Evolutionary conservation across 1,140 invertebrate genomes (phyloP).

Genomic region (Drosophila triauraria): DNA sequence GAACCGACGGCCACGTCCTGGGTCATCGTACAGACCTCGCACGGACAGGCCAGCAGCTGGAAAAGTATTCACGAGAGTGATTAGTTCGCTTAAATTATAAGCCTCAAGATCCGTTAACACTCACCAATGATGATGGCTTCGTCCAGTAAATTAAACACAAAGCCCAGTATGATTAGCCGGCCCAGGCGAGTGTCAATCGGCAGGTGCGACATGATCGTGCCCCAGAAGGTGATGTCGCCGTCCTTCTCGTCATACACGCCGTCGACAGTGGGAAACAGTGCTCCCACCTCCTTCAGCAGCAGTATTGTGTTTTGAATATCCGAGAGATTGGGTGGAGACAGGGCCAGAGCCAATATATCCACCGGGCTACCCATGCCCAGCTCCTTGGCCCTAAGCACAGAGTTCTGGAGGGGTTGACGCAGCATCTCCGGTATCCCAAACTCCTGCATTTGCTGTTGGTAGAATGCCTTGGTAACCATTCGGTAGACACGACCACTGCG

Average conservation of each 20-base stretch:
- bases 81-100: neutral
- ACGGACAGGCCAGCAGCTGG: constrained; percentile 92
- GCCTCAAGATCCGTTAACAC: neutral
- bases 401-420: constrained; percentile 92
- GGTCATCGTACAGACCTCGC: constrained; percentile 90
- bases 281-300: constrained; percentile 94
- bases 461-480: constrained; percentile 91
- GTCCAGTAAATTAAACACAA: constrained; percentile 93
- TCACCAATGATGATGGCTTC: constrained; percentile 95
- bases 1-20: constrained; percentile 85
- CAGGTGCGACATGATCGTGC: constrained; percentile 92
- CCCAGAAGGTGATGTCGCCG: constrained; percentile 96
- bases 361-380: constrained; percentile 94
- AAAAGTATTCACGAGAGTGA: constrained; percentile 50
- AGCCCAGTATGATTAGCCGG: constrained; percentile 95
- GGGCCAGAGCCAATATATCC: constrained; percentile 92
- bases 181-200: constrained; percentile 93
- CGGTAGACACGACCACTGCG: constrained; percentile 94
- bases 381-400: constrained; percentile 94
- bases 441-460: constrained; percentile 85
- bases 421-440: constrained; percentile 91
- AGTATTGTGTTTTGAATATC: constrained; percentile 94
- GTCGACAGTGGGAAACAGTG: constrained; percentile 87
- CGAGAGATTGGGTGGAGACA: constrained; percentile 94
- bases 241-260: constrained; percentile 88